A percentile compares a stretch with the other conserved stretches of the same genome.
Evolutionary conservation across 2,797 vertebrate species (phyloP).

Genomic region (Rhinella marina): DNA sequence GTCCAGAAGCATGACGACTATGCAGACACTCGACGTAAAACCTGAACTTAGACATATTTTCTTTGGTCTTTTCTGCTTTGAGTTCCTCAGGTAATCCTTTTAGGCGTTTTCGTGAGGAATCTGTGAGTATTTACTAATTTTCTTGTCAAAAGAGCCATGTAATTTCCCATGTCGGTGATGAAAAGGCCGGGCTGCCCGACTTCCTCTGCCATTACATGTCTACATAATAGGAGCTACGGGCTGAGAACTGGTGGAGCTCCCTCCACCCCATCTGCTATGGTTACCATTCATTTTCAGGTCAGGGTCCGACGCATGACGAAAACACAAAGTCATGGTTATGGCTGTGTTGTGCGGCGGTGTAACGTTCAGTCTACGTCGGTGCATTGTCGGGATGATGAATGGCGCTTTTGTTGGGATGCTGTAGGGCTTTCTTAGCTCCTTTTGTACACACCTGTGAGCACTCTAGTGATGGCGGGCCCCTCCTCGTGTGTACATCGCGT

Average conservation of each 20-base stretch:
- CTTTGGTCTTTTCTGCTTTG: background rate
- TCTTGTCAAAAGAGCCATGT: slow-evolving; percentile 1
- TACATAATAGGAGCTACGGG: background rate
- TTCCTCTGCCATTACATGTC: background rate
- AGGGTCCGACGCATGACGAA: background rate
- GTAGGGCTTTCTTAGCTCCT: background rate
- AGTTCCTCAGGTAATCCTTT: slow-evolving; percentile 1
- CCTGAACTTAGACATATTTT: background rate
- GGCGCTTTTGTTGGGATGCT: slow-evolving; percentile 26
- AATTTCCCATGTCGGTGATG: slow-evolving; percentile 5
- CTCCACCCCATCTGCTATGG: background rate
- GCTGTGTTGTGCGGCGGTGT: slow-evolving; percentile 5
- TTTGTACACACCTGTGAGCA: slow-evolving; percentile 47
- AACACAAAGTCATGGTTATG: background rate
- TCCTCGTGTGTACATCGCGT: background rate
- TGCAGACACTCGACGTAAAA: background rate
- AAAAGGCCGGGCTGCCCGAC: background rate
- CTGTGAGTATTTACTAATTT: background rate
- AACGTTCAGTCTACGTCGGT: background rate
- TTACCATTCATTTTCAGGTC: background rate
- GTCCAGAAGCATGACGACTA: background rate
- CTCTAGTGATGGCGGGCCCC: background rate
- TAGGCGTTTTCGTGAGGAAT: background rate
- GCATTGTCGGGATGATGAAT: slow-evolving; percentile 43
- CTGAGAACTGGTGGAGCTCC: background rate